Evolutionary conservation across 2,797 vertebrate species (phyloP), one percentile per base, ranked within the genome.

Genomic region (Rhodeus uyekii): DNA sequence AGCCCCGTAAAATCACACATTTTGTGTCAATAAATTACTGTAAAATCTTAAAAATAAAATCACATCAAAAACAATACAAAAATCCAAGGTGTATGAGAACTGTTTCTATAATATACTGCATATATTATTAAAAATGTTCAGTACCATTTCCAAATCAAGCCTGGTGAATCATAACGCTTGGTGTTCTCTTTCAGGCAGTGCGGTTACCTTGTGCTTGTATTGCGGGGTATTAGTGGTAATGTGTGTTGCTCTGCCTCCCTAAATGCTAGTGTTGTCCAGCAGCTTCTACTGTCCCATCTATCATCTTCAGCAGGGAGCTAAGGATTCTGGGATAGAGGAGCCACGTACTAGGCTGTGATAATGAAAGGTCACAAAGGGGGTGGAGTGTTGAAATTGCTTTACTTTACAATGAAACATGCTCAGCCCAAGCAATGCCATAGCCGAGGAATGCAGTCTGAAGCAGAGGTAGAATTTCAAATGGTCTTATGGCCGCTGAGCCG

Each of bases 21-120:
- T 95, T 93, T 93, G 93, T 93, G 93, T 90, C 89, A 93, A 91
- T 92, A 92, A 93, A 94, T 93, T 90, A 92, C 86, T 86, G 90
- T 79, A 87, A 91, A 83, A 90, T 81, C 78, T 89, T 63, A 79
- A 84, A 94, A 94, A 94, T 92, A 90, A 93, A 92, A 92, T 85
- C 44, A 88, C 87, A 91, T 92, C 79, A 90, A 91, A 90, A 92
- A 90, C 90, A 91, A 76, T 81, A 29, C 58, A 60, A 29, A 60
- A 29, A 60, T 29, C 24, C 13, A 24, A 81, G 38, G 3, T 86
- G 87, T 88, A 68, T 90, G 90, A 93, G 90, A 92, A 89, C 90
- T 90, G 81, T 90, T 92, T 92, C 89, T 82, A 90, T 91, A 89
- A 92, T 93, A 88, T 90, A 90, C 82, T 84, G 89, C 84, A 90